Base-by-base conservation (phyloP, 2,797 vertebrate genomes). In the Neosilurus hyrtlii region DNA sequence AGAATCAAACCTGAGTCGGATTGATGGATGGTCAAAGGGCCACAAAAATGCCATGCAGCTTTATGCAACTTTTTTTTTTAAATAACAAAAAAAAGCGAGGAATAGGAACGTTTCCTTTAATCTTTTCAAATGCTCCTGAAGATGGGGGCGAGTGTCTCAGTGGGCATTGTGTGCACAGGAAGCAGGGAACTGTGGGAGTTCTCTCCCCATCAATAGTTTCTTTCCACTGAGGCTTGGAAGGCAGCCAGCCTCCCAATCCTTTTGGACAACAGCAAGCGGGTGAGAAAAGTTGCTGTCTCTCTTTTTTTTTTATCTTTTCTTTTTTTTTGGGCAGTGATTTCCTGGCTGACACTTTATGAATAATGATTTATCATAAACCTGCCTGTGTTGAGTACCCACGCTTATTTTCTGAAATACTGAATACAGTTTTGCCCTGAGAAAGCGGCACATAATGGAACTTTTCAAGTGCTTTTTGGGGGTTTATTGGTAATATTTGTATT, bases 151-250 rank as follows among this genome's bases (percentile, higher is more conserved):
- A 84, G 86, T 86, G 86, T 89, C 89, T 92, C 84, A 62, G 85
- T 89, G 88, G 89, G 90, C 88, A 90, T 89, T 90, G 88, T 91
- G 87, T 68, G 59, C 87, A 89, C 90, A 93, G 90, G 90, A 92
- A 92, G 91, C 88, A 86, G 89, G 87, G 89, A 87, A 91, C 90
- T 91, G 91, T 92, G 91, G 90, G 91, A 92, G 90, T 90, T 91
- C 86, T 87, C 88, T 89, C 84, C 84, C 89, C 87, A 89, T 93
- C 92, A 93, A 92, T 93, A 92, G 91, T 87, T 92, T 89, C 88
- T 87, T 89, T 92, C 89, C 92, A 82, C 86, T 89, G 90, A 87
- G 78, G 83, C 83, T 89, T 90, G 89, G 92, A 90, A 80, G 83
- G 67, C 79, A 84, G 91, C 92, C 91, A 93, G 82, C 86, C 89